These are phyloP conservation scores for Psilanteris sp. DNA, from an alignment of 1,140 invertebrate species.

Conservation along the genomic window DNA sequence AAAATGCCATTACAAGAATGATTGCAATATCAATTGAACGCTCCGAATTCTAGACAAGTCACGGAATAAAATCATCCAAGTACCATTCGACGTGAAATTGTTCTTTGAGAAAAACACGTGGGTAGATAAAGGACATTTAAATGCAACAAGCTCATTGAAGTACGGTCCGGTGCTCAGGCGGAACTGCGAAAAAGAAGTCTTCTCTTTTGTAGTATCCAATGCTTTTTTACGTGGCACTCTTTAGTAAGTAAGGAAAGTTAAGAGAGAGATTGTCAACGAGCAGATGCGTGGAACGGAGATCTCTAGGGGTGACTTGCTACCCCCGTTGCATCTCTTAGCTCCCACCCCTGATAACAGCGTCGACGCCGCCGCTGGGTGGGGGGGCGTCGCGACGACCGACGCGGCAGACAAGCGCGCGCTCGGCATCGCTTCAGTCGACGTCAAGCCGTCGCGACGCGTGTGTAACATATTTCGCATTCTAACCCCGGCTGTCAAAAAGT, in stretches of 20 bases:
- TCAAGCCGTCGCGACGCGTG: constrained; percentile 76
- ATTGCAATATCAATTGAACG: too few species aligned
- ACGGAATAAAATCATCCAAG: constrained; percentile 17
- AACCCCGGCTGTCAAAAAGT: constrained; percentile 47
- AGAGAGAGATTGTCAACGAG: constrained; percentile 2
- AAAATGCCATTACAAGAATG: too few species aligned
- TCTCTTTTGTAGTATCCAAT: neutral
- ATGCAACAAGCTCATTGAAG: constrained; percentile 46
- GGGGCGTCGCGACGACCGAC: constrained; percentile 46
- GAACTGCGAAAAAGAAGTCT: constrained; percentile 10
- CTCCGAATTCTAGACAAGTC: too few species aligned
- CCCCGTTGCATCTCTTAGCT: neutral
- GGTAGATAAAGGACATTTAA: constrained; percentile 30
- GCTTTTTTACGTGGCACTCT: constrained; percentile 1
- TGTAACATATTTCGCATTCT: constrained; percentile 62
- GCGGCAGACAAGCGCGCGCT: constrained; percentile 67
- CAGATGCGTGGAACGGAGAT: constrained; percentile 4
- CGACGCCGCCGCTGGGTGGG: constrained; percentile 11
- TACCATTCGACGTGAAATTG: constrained; percentile 27
- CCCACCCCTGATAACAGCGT: constrained; percentile 43
- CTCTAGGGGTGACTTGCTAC: constrained; percentile 42
- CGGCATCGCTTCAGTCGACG: constrained; percentile 74
- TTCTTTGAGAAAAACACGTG: constrained; percentile 23
- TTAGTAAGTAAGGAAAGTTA: constrained; percentile 7
- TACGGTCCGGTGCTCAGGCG: constrained; percentile 15